Base-by-base conservation (phyloP, 2,113 vertebrate genomes). In the Pycnonotus jocosus region DNA sequence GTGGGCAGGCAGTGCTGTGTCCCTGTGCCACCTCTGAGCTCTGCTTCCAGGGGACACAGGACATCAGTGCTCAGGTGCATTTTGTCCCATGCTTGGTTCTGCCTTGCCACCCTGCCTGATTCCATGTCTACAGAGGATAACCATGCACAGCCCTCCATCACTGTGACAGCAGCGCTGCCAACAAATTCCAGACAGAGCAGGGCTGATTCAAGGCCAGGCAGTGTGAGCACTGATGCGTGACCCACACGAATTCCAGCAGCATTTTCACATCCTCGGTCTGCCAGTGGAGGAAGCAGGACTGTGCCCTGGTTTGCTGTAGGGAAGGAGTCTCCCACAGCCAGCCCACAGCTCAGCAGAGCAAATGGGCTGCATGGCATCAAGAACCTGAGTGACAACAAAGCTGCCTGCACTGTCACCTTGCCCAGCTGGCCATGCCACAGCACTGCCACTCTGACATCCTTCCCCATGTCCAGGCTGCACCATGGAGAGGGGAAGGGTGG, bases 291-390 rank as follows among this genome's bases (percentile, higher is more conserved):
- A 84, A 42, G 31, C 57, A 56, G 53, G 37, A 51, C 18, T 9
- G 35, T 12, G 21, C 10, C 3, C n/a, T 21, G 38, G 5, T 30
- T 65, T 79, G 68, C n/a, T 61, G 51, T 11, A 61, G 42, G 53
- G 53, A 76, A 74, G 47, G 37, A 47, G 13, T 13, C 24, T 64
- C 33, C 71, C 45, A 15, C 0, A 10, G 78, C 2, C 7, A 89
- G 53, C 17, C 27, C 58, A 24, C 1, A 40, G 42, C 44, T 53
- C 69, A 47, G 54, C 28, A 25, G 51, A 81, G 60, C 30, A 30
- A 1, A 2, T 11, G 37, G 72, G 15, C 77, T 62, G 73, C 38
- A 11, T 0, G 7, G 64, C 47, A 47, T 15, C 0, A 0, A 44
- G 61, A 70, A 37, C 31, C 25, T 25, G 9, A 31, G 25, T 3